Evolutionary conservation across 2,888 invertebrate species (phyloP).

Genomic region (Yponomeuta cagnagella): DNA sequence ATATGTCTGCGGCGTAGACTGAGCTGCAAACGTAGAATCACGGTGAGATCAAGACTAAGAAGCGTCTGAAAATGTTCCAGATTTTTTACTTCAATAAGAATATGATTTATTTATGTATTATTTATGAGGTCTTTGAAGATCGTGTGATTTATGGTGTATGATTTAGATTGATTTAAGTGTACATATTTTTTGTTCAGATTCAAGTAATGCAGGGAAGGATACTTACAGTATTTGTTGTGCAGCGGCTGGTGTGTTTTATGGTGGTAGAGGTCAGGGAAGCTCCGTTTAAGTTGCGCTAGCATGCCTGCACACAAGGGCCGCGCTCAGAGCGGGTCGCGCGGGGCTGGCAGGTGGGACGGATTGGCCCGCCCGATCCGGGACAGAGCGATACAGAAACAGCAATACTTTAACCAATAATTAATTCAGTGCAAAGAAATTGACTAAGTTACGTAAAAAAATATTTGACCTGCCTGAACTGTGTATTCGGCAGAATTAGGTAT

Average conservation of each 20-base stretch:
- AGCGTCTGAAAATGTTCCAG: neutral
- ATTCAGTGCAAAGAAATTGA: neutral
- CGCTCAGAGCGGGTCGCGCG: conserved; percentile 64
- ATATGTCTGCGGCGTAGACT: conserved; percentile 78
- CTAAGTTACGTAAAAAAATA: neutral
- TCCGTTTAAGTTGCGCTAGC: conserved; percentile 91
- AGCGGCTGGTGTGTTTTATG: conserved; percentile 85
- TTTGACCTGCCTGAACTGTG: no score
- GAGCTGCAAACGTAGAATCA: conserved; percentile 60
- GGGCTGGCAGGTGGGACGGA: conserved; percentile 32
- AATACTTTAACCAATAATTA: neutral
- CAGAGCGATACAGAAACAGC: neutral
- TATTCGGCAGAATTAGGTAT: no score
- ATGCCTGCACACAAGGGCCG: conserved; percentile 84
- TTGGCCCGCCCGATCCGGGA: conserved; percentile 15
- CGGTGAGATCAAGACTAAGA: neutral
- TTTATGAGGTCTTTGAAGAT: no score
- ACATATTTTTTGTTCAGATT: neutral
- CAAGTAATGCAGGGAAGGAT: conserved; percentile 27
- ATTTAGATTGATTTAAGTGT: no score
- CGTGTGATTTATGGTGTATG: no score
- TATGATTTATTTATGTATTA: neutral
- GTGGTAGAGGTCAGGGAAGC: conserved; percentile 90
- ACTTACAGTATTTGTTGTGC: conserved; percentile 82
- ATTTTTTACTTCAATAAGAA: neutral